Evolutionary conservation across 2,888 invertebrate genomes (phyloP).

Genomic region (Hylaea fasciaria): DNA sequence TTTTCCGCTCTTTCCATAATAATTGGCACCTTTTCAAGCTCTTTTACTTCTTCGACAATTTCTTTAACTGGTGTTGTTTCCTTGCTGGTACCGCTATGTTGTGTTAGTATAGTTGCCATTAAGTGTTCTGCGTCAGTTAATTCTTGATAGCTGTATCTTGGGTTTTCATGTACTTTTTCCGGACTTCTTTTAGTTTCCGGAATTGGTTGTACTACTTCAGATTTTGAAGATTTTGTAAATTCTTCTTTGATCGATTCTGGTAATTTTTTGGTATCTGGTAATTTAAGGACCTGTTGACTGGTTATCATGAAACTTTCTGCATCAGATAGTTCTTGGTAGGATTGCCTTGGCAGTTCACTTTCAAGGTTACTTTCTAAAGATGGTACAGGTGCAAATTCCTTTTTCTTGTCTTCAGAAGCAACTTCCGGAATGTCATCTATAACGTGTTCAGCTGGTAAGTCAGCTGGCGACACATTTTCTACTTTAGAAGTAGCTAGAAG

Average conservation of each 20-base stretch:
- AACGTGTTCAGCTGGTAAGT: slow-evolving; percentile 29
- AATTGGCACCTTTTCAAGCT: background rate
- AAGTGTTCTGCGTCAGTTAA: slow-evolving; percentile 54
- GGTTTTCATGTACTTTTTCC: slow-evolving; percentile 10
- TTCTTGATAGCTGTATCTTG: slow-evolving; percentile 49
- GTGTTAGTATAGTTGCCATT: slow-evolving; percentile 46
- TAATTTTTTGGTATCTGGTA: slow-evolving; percentile 1
- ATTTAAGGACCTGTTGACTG: slow-evolving; percentile 11
- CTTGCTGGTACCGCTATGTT: slow-evolving; percentile 42
- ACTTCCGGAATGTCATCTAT: slow-evolving; percentile 35
- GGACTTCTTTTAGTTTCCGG: slow-evolving; percentile 1
- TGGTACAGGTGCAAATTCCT: slow-evolving; percentile 29
- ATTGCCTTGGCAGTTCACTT: slow-evolving; percentile 32
- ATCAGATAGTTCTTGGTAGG: slow-evolving; percentile 39
- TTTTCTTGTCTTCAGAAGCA: slow-evolving; percentile 33
- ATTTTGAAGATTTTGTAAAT: background rate
- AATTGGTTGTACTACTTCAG: slow-evolving; percentile 1
- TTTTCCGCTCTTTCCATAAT: slow-evolving; percentile 2
- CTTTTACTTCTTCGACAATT: slow-evolving; percentile 6
- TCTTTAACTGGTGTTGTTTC: slow-evolving; percentile 35
- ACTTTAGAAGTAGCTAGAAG: slow-evolving; percentile 44
- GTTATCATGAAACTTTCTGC: slow-evolving; percentile 38
- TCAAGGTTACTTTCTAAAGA: slow-evolving; percentile 27
- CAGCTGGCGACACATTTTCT: slow-evolving; percentile 42
- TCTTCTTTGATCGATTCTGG: background rate